Evolutionary conservation across 2,797 vertebrate genomes (phyloP), one percentile per base, ranked within the genome.

Genomic region (Phrynocephalus forsythii): DNA sequence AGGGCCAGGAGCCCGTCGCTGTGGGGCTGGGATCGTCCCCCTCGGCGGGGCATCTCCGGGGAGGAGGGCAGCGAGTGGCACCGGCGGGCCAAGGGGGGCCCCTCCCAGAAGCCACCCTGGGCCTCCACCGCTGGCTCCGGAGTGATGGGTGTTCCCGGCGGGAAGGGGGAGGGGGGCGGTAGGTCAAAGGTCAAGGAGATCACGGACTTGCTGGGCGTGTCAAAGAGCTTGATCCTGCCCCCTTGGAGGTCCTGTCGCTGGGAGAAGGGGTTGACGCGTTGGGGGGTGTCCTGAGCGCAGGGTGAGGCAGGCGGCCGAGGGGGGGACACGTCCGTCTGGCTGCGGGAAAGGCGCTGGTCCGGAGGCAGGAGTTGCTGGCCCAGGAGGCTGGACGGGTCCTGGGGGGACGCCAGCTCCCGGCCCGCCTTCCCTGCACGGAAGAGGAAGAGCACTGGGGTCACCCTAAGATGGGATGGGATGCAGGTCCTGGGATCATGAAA

Each of bases 151-250:
- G 85, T 89, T 79, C 94, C 86, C 10, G 95, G 94, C 33, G 96
- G 94, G 30, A 96, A 97, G 0, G 95, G 91, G 91, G 96, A 89
- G 0, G 95, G 98, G 0, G 97, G 97, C 0, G 98, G 98, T 33
- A 98, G 96, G 20, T 97, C 96, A 6, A 99, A 98, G 60, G 98
- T 98, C 83, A 98, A 96, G 0, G 98, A 98, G 89, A 98, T 97
- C 89, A 98, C 97, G 0, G 98, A 98, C 94, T 98, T 99, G 97
- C 98, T 99, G 11, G 98, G 98, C 0, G 97, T 98, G 94, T 99
- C 98, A 0, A 98, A 98, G 84, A 99, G 97, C 95, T 99, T 99
- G 94, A 98, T 99, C 93, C 98, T 98, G n/a, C 99, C 99, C 0
- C 98, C 98, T 79, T 98, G 98, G 68, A 99, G 97, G 94, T 99